phyloP scores from a whole-genome alignment of 2,888 invertebrate species.

The Strigamia transsilvanica region DNA sequence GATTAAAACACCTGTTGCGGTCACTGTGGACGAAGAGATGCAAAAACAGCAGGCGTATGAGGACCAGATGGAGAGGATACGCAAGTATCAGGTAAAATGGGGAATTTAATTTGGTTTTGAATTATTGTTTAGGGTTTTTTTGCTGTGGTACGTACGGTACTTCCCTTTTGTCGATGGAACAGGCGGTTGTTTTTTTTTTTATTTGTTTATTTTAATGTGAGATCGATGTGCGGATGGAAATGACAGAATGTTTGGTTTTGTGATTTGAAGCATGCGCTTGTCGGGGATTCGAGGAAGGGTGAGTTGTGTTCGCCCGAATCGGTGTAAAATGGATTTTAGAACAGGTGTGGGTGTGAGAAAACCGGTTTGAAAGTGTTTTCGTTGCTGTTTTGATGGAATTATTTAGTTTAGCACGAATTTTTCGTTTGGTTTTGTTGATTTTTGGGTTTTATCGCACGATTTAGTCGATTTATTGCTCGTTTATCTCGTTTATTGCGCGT shows the following conservation, averaged over 20 bases:
- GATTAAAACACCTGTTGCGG: neutral
- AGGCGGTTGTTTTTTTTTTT: neutral
- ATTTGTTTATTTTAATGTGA: neutral
- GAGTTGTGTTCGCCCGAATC: neutral
- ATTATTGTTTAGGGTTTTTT: neutral
- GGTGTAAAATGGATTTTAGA: neutral
- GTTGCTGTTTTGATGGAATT: neutral
- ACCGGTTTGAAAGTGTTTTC: slow-evolving; percentile 43
- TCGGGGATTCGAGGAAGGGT: neutral
- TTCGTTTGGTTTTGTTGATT: neutral
- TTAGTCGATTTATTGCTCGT: slow-evolving; percentile 3
- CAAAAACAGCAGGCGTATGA: slow-evolving; percentile 46
- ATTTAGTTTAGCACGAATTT: no score
- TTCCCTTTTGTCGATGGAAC: slow-evolving; percentile 6
- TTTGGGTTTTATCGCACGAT: neutral
- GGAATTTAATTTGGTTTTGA: neutral
- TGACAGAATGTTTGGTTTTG: neutral
- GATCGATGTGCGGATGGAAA: neutral
- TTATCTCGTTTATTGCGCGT: slow-evolving; percentile 17
- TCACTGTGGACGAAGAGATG: slow-evolving; percentile 8
- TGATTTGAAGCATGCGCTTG: neutral
- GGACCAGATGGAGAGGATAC: slow-evolving; percentile 89
- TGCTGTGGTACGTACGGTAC: neutral
- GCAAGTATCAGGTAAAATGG: slow-evolving; percentile 86
- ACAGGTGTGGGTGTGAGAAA: slow-evolving; percentile 3